A percentile compares a stretch with the other conserved stretches of the same genome.
Evolutionary conservation across 1,140 invertebrate species (phyloP).

Genomic region (Drosophila sproati): DNA sequence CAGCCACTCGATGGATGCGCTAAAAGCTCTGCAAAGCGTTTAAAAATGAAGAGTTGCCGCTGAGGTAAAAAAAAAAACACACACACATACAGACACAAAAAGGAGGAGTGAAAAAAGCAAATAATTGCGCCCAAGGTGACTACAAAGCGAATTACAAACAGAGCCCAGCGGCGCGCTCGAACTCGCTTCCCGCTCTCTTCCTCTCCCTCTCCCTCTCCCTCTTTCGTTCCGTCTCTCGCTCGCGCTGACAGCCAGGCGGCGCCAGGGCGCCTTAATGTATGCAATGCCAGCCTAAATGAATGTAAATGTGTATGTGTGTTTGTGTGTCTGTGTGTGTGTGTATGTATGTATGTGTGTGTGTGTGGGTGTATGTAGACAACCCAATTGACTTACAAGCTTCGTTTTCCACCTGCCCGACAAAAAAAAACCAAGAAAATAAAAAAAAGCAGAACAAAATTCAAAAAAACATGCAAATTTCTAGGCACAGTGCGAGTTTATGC

Average conservation of each 20-base stretch:
- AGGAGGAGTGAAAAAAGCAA: constrained; percentile 50
- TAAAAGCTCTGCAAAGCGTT: constrained; percentile 63
- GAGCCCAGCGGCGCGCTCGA: constrained; percentile 57
- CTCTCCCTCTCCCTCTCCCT: constrained; percentile 13
- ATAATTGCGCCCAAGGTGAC: constrained; percentile 80
- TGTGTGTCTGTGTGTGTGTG: constrained; percentile 19
- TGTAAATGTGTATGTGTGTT: constrained; percentile 52
- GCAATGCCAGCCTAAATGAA: constrained; percentile 72
- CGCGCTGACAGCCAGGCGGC: constrained; percentile 35
- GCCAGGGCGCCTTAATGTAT: constrained; percentile 64
- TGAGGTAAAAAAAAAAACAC: constrained; percentile 5
- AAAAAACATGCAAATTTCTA: constrained; percentile 76
- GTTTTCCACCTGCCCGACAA: constrained; percentile 49
- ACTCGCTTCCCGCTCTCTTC: constrained; percentile 8
- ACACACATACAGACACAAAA: constrained; percentile 3
- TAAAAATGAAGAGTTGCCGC: constrained; percentile 51
- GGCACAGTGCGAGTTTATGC: constrained; percentile 43
- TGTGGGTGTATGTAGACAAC: constrained; percentile 42
- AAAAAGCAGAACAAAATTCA: neutral
- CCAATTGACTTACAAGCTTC: constrained; percentile 73
- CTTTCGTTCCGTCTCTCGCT: neutral
- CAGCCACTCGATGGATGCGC: constrained; percentile 65
- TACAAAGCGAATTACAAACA: constrained; percentile 82
- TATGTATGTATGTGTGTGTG: constrained; percentile 11
- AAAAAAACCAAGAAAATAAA: constrained; percentile 41